Conservation (phyloP, 1,140 invertebrate genomes). For the Drosophila mojavensis region DNA sequence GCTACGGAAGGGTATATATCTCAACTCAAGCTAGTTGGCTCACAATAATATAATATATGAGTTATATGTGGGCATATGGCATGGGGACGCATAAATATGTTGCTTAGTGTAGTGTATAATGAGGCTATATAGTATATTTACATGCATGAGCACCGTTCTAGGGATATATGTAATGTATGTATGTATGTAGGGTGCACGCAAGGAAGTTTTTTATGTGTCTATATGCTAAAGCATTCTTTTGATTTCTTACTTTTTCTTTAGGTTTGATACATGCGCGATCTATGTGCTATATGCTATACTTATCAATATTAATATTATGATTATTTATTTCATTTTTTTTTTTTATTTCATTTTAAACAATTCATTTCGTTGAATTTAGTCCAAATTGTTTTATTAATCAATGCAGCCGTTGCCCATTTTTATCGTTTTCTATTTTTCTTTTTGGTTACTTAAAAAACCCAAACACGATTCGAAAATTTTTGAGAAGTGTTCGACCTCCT, state of each 20-base stretch:
- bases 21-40: slow-evolving; percentile 72
- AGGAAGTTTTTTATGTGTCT: slow-evolving; percentile 59
- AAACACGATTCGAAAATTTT: slow-evolving; percentile 24
- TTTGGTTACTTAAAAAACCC: slow-evolving; percentile 31
- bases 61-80: slow-evolving; percentile 50
- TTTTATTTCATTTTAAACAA: slow-evolving; percentile 43
- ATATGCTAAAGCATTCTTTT: slow-evolving; percentile 79
- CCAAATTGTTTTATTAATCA: slow-evolving; percentile 41
- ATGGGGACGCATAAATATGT: slow-evolving; percentile 42
- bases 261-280: slow-evolving; percentile 74
- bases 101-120: slow-evolving; percentile 25
- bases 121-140: slow-evolving; percentile 56
- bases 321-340: slow-evolving; percentile 32
- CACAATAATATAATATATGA: slow-evolving; percentile 40
- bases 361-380: slow-evolving; percentile 69
- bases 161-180: slow-evolving; percentile 2
- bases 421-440: too few relatives aligned
- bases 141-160: slow-evolving; percentile 52
- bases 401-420: slow-evolving; percentile 5
- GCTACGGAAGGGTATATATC: slow-evolving; percentile 70
- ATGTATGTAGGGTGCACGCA: slow-evolving; percentile 40
- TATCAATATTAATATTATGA: slow-evolving; percentile 36
- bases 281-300: slow-evolving; percentile 71
- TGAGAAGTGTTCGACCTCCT: slow-evolving; percentile 40
- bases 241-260: slow-evolving; percentile 45